Conservation (phyloP, 1,140 invertebrate species). For the Leucophenga varia region DNA sequence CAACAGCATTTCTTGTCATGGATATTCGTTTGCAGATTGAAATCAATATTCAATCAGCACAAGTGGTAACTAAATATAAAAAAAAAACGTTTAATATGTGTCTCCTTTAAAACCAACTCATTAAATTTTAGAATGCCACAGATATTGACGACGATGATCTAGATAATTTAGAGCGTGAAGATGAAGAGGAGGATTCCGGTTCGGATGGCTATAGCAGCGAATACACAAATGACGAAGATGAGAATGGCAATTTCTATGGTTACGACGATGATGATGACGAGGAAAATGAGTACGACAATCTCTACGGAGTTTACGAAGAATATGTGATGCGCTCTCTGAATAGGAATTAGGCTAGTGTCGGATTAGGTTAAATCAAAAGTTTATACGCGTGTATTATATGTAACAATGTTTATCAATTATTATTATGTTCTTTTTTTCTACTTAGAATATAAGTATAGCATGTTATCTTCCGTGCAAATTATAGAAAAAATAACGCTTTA, state of each 20-base stretch:
- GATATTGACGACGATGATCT: conserved; percentile 34
- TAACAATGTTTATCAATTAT: no score
- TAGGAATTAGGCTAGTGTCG: no score
- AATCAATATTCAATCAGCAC: conserved; percentile 58
- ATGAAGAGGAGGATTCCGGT: conserved; percentile 26
- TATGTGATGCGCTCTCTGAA: conserved; percentile 11
- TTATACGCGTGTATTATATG: no score
- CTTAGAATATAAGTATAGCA: no score
- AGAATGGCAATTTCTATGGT: conserved; percentile 15
- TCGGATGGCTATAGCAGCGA: conserved; percentile 36
- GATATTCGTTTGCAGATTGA: conserved; percentile 60
- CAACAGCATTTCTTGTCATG: conserved; percentile 58
- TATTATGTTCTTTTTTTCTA: no score
- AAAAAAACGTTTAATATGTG: background rate
- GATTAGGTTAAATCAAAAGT: no score
- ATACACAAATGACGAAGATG: conserved; percentile 28
- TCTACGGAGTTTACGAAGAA: no score
- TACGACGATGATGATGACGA: conserved; percentile 16
- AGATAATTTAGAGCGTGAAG: conserved; percentile 33
- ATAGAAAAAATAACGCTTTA: no score
- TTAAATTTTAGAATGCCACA: conserved; percentile 30
- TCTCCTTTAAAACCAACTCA: background rate
- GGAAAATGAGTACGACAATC: conserved; percentile 12
- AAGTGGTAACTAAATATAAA: conserved; percentile 31
- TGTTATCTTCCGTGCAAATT: no score